These are phyloP conservation scores for Sturnira hondurensis DNA, from an alignment of 2,113 vertebrate species.

Conservation along the genomic window DNA sequence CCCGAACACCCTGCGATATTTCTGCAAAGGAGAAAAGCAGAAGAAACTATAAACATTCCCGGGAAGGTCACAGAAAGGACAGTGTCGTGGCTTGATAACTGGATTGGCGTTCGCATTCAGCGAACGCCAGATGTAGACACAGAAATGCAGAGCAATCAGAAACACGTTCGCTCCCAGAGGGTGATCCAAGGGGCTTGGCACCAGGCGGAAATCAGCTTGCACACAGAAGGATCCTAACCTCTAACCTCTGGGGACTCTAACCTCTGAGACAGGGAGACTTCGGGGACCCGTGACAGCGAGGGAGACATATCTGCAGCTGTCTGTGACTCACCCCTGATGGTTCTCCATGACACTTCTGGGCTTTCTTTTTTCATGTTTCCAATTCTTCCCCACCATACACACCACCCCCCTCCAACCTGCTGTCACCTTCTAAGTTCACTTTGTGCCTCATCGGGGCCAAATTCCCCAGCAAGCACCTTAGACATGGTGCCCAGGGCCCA, in stretches of 20 bases:
- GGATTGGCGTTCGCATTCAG: background rate
- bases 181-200: background rate
- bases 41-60: background rate
- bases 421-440: background rate
- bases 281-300: background rate
- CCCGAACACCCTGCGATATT: background rate
- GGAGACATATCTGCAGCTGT: background rate
- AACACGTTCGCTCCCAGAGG: background rate
- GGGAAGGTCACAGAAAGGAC: background rate
- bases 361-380: background rate
- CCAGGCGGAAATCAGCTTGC: background rate
- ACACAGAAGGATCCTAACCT: background rate
- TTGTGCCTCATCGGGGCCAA: background rate
- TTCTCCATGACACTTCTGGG: background rate
- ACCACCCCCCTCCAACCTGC: too few relatives aligned
- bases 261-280: background rate
- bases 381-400: background rate
- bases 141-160: slow-evolving; percentile 18
- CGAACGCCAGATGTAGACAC: background rate
- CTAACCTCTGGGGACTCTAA: background rate
- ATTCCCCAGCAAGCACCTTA: background rate
- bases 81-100: background rate
- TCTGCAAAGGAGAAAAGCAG: background rate
- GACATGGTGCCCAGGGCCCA: background rate
- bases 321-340: background rate